Percentiles rank a stretch among this genome's conserved stretches.
Evolutionary conservation across 2,113 vertebrate species (phyloP).

Genomic region (Cygnus buccinator): DNA sequence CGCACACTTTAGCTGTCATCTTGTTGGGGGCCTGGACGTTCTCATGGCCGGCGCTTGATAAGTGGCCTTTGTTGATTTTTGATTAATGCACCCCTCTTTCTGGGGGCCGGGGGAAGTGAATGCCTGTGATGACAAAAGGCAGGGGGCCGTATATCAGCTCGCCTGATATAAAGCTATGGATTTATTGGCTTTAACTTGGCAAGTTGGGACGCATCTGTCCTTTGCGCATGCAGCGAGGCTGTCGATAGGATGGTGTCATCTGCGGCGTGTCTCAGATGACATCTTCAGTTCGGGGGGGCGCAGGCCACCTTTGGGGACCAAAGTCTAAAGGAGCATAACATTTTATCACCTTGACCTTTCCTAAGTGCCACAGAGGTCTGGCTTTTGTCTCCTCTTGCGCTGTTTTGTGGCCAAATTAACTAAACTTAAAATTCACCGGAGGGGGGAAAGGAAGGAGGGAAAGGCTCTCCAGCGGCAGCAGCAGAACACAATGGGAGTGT

Average conservation of each 20-base stretch:
- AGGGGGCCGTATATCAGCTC: slow-evolving; percentile 82
- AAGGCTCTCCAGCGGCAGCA: background rate
- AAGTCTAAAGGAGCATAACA: slow-evolving; percentile 54
- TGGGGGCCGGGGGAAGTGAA: slow-evolving; percentile 77
- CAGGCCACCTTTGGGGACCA: slow-evolving; percentile 62
- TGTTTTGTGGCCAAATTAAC: slow-evolving; percentile 41
- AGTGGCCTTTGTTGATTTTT: slow-evolving; percentile 89
- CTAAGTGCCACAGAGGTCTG: slow-evolving; percentile 36
- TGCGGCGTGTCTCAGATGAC: slow-evolving; percentile 34
- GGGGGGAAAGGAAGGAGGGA: background rate
- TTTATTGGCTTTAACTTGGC: slow-evolving; percentile 88
- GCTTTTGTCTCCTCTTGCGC: slow-evolving; percentile 22
- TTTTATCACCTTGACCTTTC: slow-evolving; percentile 66
- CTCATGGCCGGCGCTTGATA: slow-evolving; percentile 84
- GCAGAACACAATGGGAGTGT: slow-evolving; percentile 32
- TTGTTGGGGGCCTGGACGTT: slow-evolving; percentile 83
- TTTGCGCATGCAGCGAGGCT: slow-evolving; percentile 60
- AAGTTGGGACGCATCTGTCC: slow-evolving; percentile 83
- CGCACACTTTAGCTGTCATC: slow-evolving; percentile 84
- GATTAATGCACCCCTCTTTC: slow-evolving; percentile 85
- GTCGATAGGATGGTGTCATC: slow-evolving; percentile 70
- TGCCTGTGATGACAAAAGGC: slow-evolving; percentile 85
- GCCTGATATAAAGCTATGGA: slow-evolving; percentile 81
- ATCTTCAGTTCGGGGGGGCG: slow-evolving; percentile 72
- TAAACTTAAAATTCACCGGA: slow-evolving; percentile 31